phyloP scores from a whole-genome alignment of 2,888 invertebrate species.

The Stictocephala bisonia region DNA sequence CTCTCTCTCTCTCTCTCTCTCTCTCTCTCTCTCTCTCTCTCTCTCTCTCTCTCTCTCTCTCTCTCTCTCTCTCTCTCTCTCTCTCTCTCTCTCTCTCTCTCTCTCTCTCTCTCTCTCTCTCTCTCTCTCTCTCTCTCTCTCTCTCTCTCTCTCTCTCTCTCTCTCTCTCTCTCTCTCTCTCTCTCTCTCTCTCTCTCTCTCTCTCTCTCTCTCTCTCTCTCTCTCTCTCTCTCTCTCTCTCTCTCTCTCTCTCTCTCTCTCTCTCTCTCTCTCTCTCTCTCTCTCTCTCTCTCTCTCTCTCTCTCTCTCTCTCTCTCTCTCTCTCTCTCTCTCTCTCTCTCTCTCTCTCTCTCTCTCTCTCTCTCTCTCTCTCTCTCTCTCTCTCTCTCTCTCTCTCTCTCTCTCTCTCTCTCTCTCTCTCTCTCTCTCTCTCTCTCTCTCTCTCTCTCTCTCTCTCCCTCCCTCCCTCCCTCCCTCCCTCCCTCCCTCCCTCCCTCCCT shows the following conservation, averaged over 20 bases:
- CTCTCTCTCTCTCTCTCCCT: background rate
- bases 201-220: background rate
- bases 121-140: background rate
- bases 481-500: too few species aligned
- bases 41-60: background rate
- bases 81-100: background rate
- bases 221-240: background rate
- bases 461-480: too few species aligned
- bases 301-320: background rate
- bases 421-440: background rate
- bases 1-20: background rate
- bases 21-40: background rate
- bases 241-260: background rate
- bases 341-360: background rate
- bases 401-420: background rate
- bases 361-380: background rate
- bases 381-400: background rate
- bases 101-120: background rate
- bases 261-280: background rate
- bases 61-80: background rate
- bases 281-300: background rate
- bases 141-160: background rate
- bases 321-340: background rate
- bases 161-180: background rate
- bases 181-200: background rate